Evolutionary conservation across 2,113 vertebrate genomes (phyloP), one percentile per base, ranked within the genome.

Genomic region (Bubo bubo): DNA sequence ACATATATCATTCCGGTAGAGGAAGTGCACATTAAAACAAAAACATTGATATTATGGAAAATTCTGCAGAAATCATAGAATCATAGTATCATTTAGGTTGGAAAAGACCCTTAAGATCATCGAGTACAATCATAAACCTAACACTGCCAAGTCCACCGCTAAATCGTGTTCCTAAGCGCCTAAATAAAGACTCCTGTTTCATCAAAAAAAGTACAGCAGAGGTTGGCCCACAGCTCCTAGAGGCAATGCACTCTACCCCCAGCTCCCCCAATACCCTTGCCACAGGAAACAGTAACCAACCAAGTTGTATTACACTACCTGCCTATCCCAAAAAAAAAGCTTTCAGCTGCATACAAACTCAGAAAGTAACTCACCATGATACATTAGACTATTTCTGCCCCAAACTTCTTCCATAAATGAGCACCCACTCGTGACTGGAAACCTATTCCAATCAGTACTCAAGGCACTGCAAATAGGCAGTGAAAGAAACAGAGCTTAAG

Each of bases 1-100:
- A 50, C 8, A 27, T 0, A 1, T 24, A 39, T 82, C 73, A 53
- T 62, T 96, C 83, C 67, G 62, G 52, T 62, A 97, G 52, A 92
- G 63, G 81, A 97, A 98, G 85, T 73, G 39, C 67, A 84, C 68
- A 81, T 79, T 92, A 75, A 95, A 93, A 93, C 8, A 74, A 90
- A 93, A 81, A 18, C 20, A 62, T 20, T 76, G 86, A 28, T 84
- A 90, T 24, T 76, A 93, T 8, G 79, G 93, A 82, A 92, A 95
- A 97, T 96, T 79, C 86, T 93, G 62, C 71, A 72, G 75, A 85
- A 91, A 64, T 52, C 20, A 75, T 8, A 67, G 82, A 91, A 80
- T 16, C 28, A 72, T 8, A 67, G 82, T 87, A 76, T 19, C 28
- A 24, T 60, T 66, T 43, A 45, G 16, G 30, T 39, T 85, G 41